Evolutionary conservation across 2,797 vertebrate species (phyloP).

Genomic region (Manis crassicaudata): DNA sequence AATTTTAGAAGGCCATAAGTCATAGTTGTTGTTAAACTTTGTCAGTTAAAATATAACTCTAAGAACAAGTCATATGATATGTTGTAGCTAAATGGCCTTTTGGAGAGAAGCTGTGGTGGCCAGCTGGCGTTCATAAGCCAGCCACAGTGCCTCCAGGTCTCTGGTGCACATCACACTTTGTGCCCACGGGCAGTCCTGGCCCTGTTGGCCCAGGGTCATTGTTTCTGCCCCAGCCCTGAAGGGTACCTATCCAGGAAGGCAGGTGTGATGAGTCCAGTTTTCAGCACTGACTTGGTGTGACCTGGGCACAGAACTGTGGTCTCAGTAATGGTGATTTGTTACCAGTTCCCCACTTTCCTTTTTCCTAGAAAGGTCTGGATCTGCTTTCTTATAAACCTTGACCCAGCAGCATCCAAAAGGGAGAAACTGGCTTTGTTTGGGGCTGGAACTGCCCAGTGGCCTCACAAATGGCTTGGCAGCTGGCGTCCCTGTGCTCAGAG

Average conservation of each 20-base stretch:
- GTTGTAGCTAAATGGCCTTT: constrained; percentile 76
- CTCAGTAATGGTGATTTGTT: background rate
- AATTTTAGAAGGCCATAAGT: constrained; percentile 88
- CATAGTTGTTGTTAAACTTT: constrained; percentile 86
- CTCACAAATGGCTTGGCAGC: background rate
- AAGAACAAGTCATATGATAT: constrained; percentile 85
- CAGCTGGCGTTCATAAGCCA: background rate
- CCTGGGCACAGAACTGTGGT: background rate
- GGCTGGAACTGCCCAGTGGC: too few species aligned
- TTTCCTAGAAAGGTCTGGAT: background rate
- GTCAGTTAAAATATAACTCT: constrained; percentile 87
- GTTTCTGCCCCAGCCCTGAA: background rate
- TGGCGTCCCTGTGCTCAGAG: too few species aligned
- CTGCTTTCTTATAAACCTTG: background rate
- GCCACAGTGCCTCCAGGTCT: background rate
- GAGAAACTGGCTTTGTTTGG: background rate
- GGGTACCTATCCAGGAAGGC: background rate
- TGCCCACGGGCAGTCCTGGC: background rate
- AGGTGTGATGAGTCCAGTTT: background rate
- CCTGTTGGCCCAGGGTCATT: background rate
- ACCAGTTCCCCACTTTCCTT: background rate
- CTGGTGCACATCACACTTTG: background rate
- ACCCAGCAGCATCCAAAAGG: background rate
- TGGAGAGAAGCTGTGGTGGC: constrained; percentile 65
- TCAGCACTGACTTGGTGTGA: background rate